Percentiles rank a stretch among this genome's conserved stretches.
These are phyloP conservation scores for Rhombomys opimus DNA, from an alignment of 2,113 vertebrate genomes.

Conservation along the genomic window DNA sequence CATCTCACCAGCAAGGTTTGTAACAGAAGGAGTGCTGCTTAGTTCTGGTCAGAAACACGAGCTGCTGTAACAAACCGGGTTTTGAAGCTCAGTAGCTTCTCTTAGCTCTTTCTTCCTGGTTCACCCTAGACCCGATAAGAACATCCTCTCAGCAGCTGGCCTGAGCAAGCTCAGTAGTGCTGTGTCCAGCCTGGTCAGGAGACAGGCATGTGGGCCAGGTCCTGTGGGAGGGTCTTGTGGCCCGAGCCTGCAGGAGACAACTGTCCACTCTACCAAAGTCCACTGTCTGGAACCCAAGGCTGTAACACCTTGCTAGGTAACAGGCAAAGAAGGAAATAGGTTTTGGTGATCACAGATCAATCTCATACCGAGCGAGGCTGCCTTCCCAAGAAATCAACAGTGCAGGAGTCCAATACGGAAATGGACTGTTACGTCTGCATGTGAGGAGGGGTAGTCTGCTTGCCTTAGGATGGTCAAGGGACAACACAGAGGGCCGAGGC, in stretches of 20 bases:
- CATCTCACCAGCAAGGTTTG: not conserved
- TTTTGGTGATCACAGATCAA: not conserved
- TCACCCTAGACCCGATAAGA: not conserved
- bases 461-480: accelerated
- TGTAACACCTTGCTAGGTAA: not conserved
- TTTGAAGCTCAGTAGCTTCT: not conserved
- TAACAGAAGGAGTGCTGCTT: not conserved
- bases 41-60: not conserved
- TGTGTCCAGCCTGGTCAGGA: not conserved
- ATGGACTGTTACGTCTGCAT: not conserved
- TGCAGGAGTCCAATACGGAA: not conserved
- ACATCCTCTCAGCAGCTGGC: accelerated
- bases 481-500: not conserved
- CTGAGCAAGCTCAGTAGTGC: accelerated
- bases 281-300: not conserved
- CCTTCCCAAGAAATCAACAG: not conserved
- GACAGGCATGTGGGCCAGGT: too few relatives aligned
- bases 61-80: not conserved
- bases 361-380: not conserved
- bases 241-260: not conserved
- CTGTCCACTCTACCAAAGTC: not conserved
- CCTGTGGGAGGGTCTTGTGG: not conserved
- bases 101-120: not conserved
- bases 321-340: not conserved
- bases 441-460: not conserved